Conservation (phyloP, 64 coral and sea anemone genomes). For the Platygyra sinensis region DNA sequence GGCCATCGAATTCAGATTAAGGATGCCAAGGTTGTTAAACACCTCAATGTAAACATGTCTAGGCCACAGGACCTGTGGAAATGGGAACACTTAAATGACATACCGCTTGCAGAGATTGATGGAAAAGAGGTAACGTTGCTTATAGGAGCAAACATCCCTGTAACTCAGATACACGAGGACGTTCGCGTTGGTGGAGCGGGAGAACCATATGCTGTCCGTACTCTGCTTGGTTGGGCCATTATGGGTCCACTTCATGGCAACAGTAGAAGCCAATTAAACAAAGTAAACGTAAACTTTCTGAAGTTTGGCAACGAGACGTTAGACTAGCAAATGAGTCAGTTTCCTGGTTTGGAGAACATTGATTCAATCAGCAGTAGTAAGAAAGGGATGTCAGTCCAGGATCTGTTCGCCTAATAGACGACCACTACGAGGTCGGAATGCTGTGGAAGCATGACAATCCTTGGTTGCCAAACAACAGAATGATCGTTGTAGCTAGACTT, state of each 20-base stretch:
- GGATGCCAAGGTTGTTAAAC: slow-evolving; percentile 46
- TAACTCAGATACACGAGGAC: slow-evolving; percentile 52
- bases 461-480: no score
- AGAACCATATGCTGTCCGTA: no score
- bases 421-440: slow-evolving; percentile 55
- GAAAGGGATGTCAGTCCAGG: slow-evolving; percentile 57
- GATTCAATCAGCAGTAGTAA: neutral
- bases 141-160: slow-evolving; percentile 56
- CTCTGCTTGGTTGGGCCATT: slow-evolving; percentile 55
- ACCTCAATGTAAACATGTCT: slow-evolving; percentile 45
- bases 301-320: no score
- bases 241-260: slow-evolving; percentile 47
- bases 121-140: slow-evolving; percentile 40
- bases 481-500: slow-evolving; percentile 41
- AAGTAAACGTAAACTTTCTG: no score
- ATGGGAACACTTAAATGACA: slow-evolving; percentile 48
- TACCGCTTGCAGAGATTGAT: slow-evolving; percentile 22
- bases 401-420: slow-evolving; percentile 29
- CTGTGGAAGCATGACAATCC: slow-evolving; percentile 52
- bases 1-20: neutral
- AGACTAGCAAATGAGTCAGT: slow-evolving; percentile 65
- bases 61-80: slow-evolving; percentile 3
- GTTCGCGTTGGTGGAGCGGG: no score
- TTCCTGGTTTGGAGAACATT: neutral
- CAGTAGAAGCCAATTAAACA: no score